A percentile compares a stretch with the other conserved stretches of the same genome.
phyloP scores from a whole-genome alignment of 2,797 vertebrate species.

The Thripadectes ignobilis region DNA sequence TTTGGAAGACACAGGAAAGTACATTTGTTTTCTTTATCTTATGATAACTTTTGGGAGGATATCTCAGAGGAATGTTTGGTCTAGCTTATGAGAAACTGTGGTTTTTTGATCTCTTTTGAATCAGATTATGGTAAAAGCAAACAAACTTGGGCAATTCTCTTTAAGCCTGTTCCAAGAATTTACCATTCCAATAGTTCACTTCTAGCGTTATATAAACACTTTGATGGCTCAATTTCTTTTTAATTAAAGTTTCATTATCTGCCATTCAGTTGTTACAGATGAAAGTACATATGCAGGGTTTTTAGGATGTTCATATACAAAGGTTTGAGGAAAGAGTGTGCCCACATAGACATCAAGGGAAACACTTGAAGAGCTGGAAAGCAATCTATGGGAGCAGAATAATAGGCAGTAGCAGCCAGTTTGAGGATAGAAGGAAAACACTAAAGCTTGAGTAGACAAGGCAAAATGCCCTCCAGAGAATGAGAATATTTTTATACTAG shows the following conservation, averaged over 20 bases:
- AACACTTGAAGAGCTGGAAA: not conserved
- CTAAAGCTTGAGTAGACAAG: not conserved
- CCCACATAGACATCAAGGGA: not conserved
- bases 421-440: not conserved
- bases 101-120: not conserved
- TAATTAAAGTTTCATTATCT: slow-evolving; percentile 19
- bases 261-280: not conserved
- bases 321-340: not conserved
- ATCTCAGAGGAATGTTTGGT: slow-evolving; percentile 8
- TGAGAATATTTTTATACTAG: not conserved
- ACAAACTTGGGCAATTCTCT: not conserved
- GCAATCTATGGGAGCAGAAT: not conserved
- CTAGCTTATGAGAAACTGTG: not conserved
- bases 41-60: not conserved
- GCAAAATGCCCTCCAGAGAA: not conserved
- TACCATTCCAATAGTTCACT: not conserved
- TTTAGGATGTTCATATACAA: not conserved
- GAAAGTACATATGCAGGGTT: not conserved
- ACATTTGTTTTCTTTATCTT: slow-evolving; percentile 13
- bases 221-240: not conserved
- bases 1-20: not conserved
- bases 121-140: slow-evolving; percentile 24
- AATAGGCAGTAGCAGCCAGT: not conserved
- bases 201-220: not conserved
- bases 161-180: slow-evolving; percentile 3